Evolutionary conservation across 2,888 invertebrate genomes (phyloP).

Genomic region (Neoaliturus tenellus): DNA sequence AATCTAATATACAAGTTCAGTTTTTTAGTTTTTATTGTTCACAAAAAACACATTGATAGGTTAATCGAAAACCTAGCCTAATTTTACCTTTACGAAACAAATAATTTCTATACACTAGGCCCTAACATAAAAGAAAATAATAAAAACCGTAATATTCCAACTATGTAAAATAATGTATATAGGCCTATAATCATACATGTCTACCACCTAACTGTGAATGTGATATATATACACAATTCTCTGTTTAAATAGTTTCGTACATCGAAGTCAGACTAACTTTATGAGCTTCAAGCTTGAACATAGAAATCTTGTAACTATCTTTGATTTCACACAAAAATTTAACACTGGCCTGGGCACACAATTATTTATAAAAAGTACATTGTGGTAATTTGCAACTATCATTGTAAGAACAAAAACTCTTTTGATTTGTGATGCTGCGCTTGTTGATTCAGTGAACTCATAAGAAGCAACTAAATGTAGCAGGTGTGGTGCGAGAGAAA

Average conservation of each 20-base stretch:
- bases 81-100: no score
- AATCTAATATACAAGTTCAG: no score
- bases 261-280: not conserved
- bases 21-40: no score
- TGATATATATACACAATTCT: not conserved
- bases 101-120: no score
- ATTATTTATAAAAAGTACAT: not conserved
- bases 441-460: not conserved
- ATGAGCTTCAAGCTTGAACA: not conserved
- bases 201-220: no score
- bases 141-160: no score
- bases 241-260: not conserved
- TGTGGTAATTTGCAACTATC: no score
- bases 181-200: no score
- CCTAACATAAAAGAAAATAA: no score
- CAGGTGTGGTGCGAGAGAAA: not conserved
- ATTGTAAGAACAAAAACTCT: not conserved
- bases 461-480: not conserved
- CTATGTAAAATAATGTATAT: no score
- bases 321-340: not conserved
- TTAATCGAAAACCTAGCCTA: no score
- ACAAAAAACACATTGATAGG: no score
- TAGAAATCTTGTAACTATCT: not conserved
- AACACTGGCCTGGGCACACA: not conserved
- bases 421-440: not conserved